Evolutionary conservation across 2,113 vertebrate species (phyloP).

Genomic region (Macrotis lagotis): DNA sequence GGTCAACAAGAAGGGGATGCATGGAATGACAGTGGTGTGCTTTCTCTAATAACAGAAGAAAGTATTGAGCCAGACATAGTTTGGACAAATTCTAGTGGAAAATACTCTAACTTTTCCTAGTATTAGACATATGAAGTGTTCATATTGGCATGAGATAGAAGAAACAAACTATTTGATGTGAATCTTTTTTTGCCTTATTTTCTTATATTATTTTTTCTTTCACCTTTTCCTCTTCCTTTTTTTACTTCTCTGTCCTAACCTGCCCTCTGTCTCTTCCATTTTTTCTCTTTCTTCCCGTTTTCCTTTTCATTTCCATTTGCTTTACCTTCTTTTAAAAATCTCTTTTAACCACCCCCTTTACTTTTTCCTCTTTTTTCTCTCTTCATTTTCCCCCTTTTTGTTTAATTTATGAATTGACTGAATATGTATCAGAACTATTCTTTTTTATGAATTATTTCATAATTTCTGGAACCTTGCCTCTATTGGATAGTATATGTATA

Average conservation of each 20-base stretch:
- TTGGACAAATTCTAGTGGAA: conserved; percentile 8
- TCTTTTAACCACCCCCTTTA: neutral
- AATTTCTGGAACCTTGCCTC: neutral
- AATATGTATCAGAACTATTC: neutral
- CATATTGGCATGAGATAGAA: conserved; percentile 33
- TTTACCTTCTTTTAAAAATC: neutral
- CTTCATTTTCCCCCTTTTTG: neutral
- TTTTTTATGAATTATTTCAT: neutral
- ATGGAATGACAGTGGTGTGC: conserved; percentile 22
- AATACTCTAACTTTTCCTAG: conserved; percentile 40
- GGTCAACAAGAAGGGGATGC: conserved; percentile 26
- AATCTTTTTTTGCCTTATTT: neutral
- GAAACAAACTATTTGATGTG: neutral
- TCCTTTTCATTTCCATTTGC: neutral
- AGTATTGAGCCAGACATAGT: conserved; percentile 22
- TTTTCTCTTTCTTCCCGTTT: neutral
- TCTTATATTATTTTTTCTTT: neutral
- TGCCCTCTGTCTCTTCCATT: neutral
- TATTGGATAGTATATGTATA: neutral
- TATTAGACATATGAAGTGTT: conserved; percentile 46
- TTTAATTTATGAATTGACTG: neutral
- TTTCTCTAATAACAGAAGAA: conserved; percentile 7
- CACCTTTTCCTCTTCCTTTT: neutral
- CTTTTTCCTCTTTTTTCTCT: neutral
- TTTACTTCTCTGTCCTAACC: neutral